Evolutionary conservation across 2,797 vertebrate genomes (phyloP).

Genomic region (Chromobotia macracanthus): DNA sequence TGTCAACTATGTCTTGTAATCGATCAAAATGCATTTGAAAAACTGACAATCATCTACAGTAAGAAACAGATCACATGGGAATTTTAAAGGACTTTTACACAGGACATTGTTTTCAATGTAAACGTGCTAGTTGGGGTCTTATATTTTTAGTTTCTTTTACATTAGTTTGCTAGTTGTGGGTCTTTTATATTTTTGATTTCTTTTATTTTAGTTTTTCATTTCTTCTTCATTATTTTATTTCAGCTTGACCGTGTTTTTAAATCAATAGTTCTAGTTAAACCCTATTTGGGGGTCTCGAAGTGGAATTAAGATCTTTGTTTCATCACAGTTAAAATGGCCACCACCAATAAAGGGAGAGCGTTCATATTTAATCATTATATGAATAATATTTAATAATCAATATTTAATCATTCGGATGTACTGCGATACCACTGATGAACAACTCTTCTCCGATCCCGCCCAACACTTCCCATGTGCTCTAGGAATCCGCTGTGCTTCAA

Average conservation of each 20-base stretch:
- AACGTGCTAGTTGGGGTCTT: not conserved
- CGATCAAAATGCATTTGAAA: not conserved
- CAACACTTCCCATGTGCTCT: conserved; percentile 29
- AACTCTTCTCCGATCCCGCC: not conserved
- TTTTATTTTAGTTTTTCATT: not conserved
- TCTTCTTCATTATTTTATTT: too few relatives aligned
- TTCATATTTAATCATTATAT: not conserved
- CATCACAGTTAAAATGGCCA: not conserved
- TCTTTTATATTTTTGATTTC: too few relatives aligned
- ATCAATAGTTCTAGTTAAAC: too few relatives aligned
- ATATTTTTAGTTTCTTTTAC: too few relatives aligned
- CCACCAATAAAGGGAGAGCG: not conserved
- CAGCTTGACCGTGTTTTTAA: too few relatives aligned
- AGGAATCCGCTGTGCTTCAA: conserved; percentile 48
- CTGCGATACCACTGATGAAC: not conserved
- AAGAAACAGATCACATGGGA: not conserved
- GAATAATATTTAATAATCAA: too few relatives aligned
- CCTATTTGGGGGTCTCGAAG: too few relatives aligned
- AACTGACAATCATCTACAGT: conserved; percentile 11
- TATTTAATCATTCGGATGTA: too few relatives aligned
- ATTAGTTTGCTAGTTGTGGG: too few relatives aligned
- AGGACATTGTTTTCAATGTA: not conserved
- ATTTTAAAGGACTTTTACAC: not conserved
- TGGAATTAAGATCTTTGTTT: not conserved
- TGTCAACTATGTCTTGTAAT: not conserved